Percentiles rank a stretch among this genome's conserved stretches.
Evolutionary conservation across 2,888 invertebrate genomes (phyloP).

Genomic region (Bembecia ichneumoniformis): DNA sequence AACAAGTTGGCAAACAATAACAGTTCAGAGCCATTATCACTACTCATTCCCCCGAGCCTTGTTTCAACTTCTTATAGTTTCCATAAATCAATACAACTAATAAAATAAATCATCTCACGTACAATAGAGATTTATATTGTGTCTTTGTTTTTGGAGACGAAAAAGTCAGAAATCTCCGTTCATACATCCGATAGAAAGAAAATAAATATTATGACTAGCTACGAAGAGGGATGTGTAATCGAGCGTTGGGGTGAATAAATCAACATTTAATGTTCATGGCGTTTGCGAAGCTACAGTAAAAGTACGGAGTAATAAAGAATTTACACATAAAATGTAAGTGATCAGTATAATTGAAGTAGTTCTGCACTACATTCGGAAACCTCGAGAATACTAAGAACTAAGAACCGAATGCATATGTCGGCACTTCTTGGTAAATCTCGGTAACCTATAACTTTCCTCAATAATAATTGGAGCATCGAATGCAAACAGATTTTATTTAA

Average conservation of each 20-base stretch:
- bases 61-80: no score
- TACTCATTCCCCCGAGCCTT: no score
- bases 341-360: neutral
- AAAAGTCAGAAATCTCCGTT: neutral
- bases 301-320: neutral
- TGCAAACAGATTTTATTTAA: no score
- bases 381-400: no score
- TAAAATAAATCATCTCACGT: no score
- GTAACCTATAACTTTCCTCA: no score
- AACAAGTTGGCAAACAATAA: no score
- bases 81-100: no score
- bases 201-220: constrained; percentile 15
- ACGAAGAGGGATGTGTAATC: constrained; percentile 7
- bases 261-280: constrained; percentile 19
- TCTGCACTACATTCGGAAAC: neutral
- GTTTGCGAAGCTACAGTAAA: neutral
- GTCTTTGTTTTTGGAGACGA: neutral
- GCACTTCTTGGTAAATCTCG: no score
- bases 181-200: neutral
- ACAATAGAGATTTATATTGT: neutral
- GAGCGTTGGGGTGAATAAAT: constrained; percentile 29
- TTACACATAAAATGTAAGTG: neutral
- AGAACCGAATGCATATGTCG: no score
- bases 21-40: no score
- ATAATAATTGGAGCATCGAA: no score